Evolutionary conservation across 1,140 invertebrate genomes (phyloP).

Genomic region (Lethrus apterus): DNA sequence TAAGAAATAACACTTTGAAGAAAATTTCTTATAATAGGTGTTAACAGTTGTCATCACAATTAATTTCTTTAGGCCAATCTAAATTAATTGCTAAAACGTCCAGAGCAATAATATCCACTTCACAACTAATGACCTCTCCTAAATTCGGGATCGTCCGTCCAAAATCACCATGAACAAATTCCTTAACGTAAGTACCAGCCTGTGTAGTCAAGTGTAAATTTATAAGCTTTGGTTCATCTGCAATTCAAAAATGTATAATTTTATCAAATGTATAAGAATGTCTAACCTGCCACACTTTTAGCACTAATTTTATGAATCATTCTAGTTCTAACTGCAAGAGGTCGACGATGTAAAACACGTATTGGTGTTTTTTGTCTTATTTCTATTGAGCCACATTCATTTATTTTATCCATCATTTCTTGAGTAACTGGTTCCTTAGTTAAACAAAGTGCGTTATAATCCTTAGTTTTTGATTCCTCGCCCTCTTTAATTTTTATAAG

Average conservation of each 20-base stretch:
- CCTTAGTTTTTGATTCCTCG: constrained; percentile 79
- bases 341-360: constrained; percentile 75
- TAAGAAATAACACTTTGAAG: no score
- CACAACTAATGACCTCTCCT: constrained; percentile 47
- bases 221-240: constrained; percentile 50
- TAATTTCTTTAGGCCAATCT: constrained; percentile 51
- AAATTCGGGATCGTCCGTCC: constrained; percentile 72
- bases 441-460: constrained; percentile 72
- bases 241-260: constrained; percentile 25
- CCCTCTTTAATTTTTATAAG: constrained; percentile 72
- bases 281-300: constrained; percentile 10
- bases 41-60: no score
- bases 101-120: constrained; percentile 67
- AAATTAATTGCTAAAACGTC: constrained; percentile 63
- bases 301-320: constrained; percentile 57
- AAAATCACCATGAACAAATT: constrained; percentile 95
- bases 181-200: constrained; percentile 95
- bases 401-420: constrained; percentile 48
- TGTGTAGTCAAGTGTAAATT: constrained; percentile 70
- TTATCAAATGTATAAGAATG: constrained; percentile 6
- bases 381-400: constrained; percentile 46
- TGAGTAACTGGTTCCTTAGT: constrained; percentile 43
- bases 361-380: constrained; percentile 74
- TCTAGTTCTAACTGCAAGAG: constrained; percentile 56
- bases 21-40: no score